Evolutionary conservation across 1,140 invertebrate genomes (phyloP).

Genomic region (Telenomus remus): DNA sequence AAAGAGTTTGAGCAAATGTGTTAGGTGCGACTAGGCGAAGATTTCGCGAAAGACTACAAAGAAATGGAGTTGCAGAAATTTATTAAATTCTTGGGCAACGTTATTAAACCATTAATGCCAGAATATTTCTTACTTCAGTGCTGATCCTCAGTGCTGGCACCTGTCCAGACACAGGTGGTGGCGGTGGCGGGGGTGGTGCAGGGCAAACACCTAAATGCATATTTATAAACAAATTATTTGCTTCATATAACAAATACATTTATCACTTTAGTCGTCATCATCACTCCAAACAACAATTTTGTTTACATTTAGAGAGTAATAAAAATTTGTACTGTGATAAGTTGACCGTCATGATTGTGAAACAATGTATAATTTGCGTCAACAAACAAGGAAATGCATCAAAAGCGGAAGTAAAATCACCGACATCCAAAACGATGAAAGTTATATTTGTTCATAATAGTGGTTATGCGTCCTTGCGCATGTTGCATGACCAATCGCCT

Average conservation of each 20-base stretch:
- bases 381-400: too few species aligned
- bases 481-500: conserved; percentile 36
- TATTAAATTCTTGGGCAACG: conserved; percentile 44
- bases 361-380: too few species aligned
- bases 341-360: too few species aligned
- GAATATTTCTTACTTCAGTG: conserved; percentile 70
- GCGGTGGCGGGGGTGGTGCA: conserved; percentile 74
- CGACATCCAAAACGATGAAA: not conserved
- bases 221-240: conserved; percentile 46
- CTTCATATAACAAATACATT: not conserved
- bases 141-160: conserved; percentile 76
- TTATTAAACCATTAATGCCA: conserved; percentile 49
- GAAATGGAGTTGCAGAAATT: conserved; percentile 35
- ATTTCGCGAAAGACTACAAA: conserved; percentile 39
- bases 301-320: too few species aligned
- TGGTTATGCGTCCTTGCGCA: conserved; percentile 25
- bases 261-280: not conserved
- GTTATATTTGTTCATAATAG: conserved; percentile 12
- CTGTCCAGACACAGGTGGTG: conserved; percentile 74
- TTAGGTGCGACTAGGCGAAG: conserved; percentile 8
- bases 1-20: conserved; percentile 1
- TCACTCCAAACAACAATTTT: not conserved
- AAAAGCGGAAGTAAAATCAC: too few species aligned
- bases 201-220: conserved; percentile 67
- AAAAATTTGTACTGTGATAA: too few species aligned